phyloP scores from a whole-genome alignment of 53 echinoderm and acorn worm genomes.

The Crossaster papposus region DNA sequence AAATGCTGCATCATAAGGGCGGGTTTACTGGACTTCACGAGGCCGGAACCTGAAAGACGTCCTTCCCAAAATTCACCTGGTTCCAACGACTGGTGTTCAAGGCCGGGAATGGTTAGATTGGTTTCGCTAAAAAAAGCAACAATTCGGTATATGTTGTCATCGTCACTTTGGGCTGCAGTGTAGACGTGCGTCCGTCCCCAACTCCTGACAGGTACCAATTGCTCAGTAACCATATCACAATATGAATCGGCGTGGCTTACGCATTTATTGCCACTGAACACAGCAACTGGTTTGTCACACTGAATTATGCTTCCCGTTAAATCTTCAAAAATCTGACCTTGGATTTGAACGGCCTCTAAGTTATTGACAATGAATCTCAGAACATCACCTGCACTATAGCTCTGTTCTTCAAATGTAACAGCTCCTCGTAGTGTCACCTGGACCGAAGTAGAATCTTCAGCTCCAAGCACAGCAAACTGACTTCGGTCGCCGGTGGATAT shows the following conservation, averaged over 20 bases:
- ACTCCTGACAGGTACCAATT: constrained; percentile 65
- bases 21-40: constrained; percentile 65
- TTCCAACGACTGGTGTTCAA: constrained; percentile 24
- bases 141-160: constrained; percentile 55
- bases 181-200: constrained; percentile 71
- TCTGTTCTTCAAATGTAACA: constrained; percentile 56
- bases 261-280: constrained; percentile 62
- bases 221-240: constrained; percentile 64
- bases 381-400: constrained; percentile 57
- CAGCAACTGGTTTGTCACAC: constrained; percentile 64
- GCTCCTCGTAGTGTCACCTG: constrained; percentile 48
- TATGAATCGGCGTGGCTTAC: constrained; percentile 39
- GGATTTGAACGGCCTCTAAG: constrained; percentile 63
- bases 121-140: constrained; percentile 62
- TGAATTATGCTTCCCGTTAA: constrained; percentile 65
- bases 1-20: constrained; percentile 64
- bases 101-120: constrained; percentile 53
- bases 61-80: constrained; percentile 66
- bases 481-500: too few species aligned
- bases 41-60: constrained; percentile 54
- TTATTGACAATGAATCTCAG: constrained; percentile 40
- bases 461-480: constrained; percentile 55
- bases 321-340: constrained; percentile 27
- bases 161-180: constrained; percentile 39
- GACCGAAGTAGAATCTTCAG: constrained; percentile 58